Evolutionary conservation across 2,888 invertebrate genomes (phyloP).

Genomic region (Sympetrum striolatum): DNA sequence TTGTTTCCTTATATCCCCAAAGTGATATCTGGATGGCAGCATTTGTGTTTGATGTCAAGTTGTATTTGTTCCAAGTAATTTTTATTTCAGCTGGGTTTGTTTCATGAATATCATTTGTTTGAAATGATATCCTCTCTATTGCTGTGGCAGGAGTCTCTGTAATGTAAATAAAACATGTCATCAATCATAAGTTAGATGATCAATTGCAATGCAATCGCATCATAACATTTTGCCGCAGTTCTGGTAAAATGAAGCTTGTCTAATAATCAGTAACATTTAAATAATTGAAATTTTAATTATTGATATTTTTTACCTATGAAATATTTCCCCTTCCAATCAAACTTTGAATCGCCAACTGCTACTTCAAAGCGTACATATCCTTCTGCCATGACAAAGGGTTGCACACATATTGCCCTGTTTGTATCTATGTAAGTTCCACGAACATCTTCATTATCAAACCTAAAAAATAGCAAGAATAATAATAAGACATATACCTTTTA

Average conservation of each 20-base stretch:
- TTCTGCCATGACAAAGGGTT: slow-evolving; percentile 84
- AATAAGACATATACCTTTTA: too few species aligned
- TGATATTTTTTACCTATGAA: slow-evolving; percentile 78
- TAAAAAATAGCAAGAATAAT: slow-evolving; percentile 51
- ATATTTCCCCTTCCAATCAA: slow-evolving; percentile 88
- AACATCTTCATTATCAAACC: slow-evolving; percentile 83
- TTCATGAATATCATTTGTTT: slow-evolving; percentile 74
- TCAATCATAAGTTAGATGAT: too few species aligned
- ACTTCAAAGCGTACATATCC: slow-evolving; percentile 89
- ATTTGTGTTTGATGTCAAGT: slow-evolving; percentile 81
- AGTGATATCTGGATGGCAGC: slow-evolving; percentile 81
- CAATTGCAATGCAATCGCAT: neutral
- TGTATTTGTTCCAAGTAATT: slow-evolving; percentile 84
- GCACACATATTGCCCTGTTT: slow-evolving; percentile 88
- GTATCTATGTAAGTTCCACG: slow-evolving; percentile 76
- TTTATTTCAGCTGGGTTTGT: slow-evolving; percentile 75
- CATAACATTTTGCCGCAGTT: neutral
- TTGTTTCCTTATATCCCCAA: slow-evolving; percentile 89
- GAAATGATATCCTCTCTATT: slow-evolving; percentile 83
- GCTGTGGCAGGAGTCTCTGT: slow-evolving; percentile 89
- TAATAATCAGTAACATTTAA: neutral
- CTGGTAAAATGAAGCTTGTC: neutral
- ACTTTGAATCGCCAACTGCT: slow-evolving; percentile 81
- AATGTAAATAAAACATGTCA: neutral
- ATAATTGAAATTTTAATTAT: neutral